phyloP scores from a whole-genome alignment of 2,797 vertebrate species.

The Miichthys miiuy region DNA sequence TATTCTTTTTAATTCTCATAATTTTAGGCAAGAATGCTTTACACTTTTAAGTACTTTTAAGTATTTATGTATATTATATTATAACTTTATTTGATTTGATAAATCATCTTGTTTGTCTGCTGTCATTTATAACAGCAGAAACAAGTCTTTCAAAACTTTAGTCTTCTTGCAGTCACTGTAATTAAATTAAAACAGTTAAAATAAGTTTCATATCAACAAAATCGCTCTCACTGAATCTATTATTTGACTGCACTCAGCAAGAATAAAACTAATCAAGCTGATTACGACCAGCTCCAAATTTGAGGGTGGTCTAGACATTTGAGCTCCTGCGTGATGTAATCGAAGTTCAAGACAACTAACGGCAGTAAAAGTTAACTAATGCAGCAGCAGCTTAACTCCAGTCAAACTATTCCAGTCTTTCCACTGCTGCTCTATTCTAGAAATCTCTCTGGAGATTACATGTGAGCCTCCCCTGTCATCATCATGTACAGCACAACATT shows the following conservation, averaged over 20 bases:
- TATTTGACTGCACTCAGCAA: rapidly evolving
- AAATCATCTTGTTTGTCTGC: neutral
- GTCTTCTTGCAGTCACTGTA: too few species aligned
- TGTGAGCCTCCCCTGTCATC: constrained; percentile 52
- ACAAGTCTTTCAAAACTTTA: neutral
- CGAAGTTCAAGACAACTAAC: neutral
- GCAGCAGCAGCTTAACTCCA: constrained; percentile 2
- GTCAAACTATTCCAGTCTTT: constrained; percentile 48
- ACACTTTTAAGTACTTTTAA: too few species aligned
- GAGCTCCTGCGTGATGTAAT: neutral
- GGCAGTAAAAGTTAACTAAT: neutral
- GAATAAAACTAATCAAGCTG: neutral
- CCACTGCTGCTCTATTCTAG: constrained; percentile 58
- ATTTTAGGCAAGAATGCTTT: neutral
- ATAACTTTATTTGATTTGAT: neutral
- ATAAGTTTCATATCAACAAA: neutral
- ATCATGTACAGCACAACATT: constrained; percentile 66
- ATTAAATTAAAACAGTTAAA: neutral
- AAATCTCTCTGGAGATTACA: constrained; percentile 58
- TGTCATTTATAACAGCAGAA: neutral
- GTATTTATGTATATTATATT: neutral
- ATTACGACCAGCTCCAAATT: neutral
- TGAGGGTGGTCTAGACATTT: neutral
- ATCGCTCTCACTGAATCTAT: neutral
- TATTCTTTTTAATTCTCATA: neutral